Evolutionary conservation across 2,888 invertebrate species (phyloP), one percentile per base, ranked within the genome.

Genomic region (Cryptophagus acutangulus): DNA sequence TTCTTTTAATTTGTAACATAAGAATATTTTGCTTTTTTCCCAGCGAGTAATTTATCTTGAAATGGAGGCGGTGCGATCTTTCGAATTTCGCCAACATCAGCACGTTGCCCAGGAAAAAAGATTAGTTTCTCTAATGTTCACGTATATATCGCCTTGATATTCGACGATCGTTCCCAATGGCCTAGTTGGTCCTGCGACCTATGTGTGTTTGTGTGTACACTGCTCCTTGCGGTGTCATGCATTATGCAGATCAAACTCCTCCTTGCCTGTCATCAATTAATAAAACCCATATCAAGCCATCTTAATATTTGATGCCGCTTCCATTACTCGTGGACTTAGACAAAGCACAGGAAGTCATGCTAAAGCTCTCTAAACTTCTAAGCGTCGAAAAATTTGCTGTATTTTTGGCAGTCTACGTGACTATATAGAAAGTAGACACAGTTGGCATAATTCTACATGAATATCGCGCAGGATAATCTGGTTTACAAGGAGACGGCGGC

Each of bases 211-310:
- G 9, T 29, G n/a, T 29, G 29, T 8, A 29, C 29, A 3, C 12
- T 31, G 3, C n/a, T 31, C 6, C 48, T 50, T 41, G 42, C 41
- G 41, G 42, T 45, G 38, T 51, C 53, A 63, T 69, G 61, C 58
- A 67, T 69, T 66, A 69, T 69, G 66, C 62, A 69, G 57, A 62
- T 63, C 60, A 55, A 51, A 59, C 58, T 57, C 31, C 58, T 62
- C 58, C 58, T 62, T 52, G 57, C 57, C 63, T 69, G 66, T 66
- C 71, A 70, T 71, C 71, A 71, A 71, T 71, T 71, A 71, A 70
- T 71, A 70, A 71, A 62, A 62, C 64, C 67, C 66, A 65, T 71
- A 70, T 71, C 71, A 71, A 63, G 67, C 65, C 60, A 56, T 55
- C 50, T 71, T 59, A 67, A 71, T 71, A 69, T 65, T 70, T 70